These are phyloP conservation scores for Pelecanoides urinatrix DNA, from an alignment of 2,113 vertebrate genomes.

Conservation along the genomic window DNA sequence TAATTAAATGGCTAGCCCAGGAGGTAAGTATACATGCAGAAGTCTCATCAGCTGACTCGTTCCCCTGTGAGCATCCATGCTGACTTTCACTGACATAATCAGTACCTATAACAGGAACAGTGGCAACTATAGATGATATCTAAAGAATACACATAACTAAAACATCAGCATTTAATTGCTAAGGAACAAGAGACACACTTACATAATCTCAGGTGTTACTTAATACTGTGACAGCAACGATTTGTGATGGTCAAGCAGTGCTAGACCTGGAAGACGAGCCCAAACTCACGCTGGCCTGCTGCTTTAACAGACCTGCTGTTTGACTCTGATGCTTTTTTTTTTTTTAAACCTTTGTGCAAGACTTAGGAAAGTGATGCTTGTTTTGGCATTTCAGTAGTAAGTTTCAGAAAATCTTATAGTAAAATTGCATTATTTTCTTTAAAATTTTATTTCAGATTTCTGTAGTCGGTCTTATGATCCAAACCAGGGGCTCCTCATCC, in stretches of 20 bases:
- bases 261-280: not conserved
- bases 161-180: not conserved
- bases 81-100: not conserved
- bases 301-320: not conserved
- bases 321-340: not conserved
- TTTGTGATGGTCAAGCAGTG: not conserved
- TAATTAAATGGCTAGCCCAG: conserved; percentile 51
- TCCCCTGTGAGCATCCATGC: not conserved
- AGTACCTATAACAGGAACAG: not conserved
- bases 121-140: not conserved
- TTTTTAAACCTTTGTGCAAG: not conserved
- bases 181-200: not conserved
- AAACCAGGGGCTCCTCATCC: not conserved
- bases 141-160: not conserved
- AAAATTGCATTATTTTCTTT: not conserved
- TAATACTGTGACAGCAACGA: not conserved
- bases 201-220: not conserved
- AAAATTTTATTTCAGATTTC: not conserved
- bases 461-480: not conserved
- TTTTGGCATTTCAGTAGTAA: not conserved
- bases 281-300: accelerated
- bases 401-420: not conserved
- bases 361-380: not conserved
- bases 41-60: not conserved
- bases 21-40: not conserved